Conservation (phyloP, 2,888 invertebrate species). For the Drosophila nr. fundita region DNA sequence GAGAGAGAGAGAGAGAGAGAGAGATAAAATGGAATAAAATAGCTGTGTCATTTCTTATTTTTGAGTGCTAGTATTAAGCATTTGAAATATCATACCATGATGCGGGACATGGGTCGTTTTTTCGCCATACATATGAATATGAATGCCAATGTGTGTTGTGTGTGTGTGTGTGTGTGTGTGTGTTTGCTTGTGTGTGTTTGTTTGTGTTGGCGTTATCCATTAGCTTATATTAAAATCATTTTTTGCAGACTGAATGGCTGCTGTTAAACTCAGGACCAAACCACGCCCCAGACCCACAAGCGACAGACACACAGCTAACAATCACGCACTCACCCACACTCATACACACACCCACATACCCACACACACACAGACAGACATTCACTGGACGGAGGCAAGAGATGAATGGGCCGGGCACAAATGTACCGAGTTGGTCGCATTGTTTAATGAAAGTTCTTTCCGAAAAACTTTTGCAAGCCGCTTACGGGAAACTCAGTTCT, state of each 20-base stretch:
- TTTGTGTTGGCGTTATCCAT: slow-evolving; percentile 75
- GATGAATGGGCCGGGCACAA: slow-evolving; percentile 66
- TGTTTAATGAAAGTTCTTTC: slow-evolving; percentile 80
- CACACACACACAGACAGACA: slow-evolving; percentile 9
- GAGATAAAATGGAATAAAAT: slow-evolving; percentile 62
- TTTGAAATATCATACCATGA: slow-evolving; percentile 79
- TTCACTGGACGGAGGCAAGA: slow-evolving; percentile 48
- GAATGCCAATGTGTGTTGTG: slow-evolving; percentile 9
- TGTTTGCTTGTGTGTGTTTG: slow-evolving; percentile 35
- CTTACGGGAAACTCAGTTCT: slow-evolving; percentile 35
- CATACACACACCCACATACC: slow-evolving; percentile 1
- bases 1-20: slow-evolving; percentile 1
- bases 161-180: slow-evolving; percentile 23
- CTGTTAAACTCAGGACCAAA: slow-evolving; percentile 41
- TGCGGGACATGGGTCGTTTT: slow-evolving; percentile 64
- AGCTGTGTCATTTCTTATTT: slow-evolving; percentile 74
- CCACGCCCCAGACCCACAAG: slow-evolving; percentile 43
- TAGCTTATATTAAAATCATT: slow-evolving; percentile 81
- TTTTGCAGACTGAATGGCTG: slow-evolving; percentile 73
- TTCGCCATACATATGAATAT: slow-evolving; percentile 23
- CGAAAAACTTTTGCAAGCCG: slow-evolving; percentile 71
- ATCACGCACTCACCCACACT: slow-evolving; percentile 41
- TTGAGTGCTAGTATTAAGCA: slow-evolving; percentile 80
- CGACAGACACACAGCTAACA: slow-evolving; percentile 47
- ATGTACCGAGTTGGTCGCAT: slow-evolving; percentile 73